phyloP scores from a whole-genome alignment of 92 coral and sea anemone genomes.

The Siderastrea siderea region DNA sequence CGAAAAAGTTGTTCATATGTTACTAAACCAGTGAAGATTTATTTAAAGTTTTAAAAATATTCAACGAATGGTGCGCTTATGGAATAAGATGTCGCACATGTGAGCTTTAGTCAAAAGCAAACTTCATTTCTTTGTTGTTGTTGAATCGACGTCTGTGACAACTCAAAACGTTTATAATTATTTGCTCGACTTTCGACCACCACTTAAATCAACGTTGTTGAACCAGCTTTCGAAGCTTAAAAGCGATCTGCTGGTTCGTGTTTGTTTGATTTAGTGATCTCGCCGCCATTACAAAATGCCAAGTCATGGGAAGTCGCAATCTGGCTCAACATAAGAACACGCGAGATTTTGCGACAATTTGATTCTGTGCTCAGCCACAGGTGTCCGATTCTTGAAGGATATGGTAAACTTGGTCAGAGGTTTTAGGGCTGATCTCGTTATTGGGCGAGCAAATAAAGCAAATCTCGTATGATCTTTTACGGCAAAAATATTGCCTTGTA shows the following conservation, averaged over 20 bases:
- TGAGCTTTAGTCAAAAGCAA: constrained; percentile 7
- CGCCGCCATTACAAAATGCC: neutral
- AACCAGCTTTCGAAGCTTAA: neutral
- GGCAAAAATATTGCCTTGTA: neutral
- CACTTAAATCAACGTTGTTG: neutral
- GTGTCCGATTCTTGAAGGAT: constrained; percentile 1
- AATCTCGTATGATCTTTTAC: neutral
- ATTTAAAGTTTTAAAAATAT: neutral
- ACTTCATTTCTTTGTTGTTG: constrained; percentile 33
- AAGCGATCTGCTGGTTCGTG: neutral
- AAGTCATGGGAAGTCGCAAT: constrained; percentile 24
- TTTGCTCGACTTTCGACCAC: neutral
- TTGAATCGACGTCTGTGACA: constrained; percentile 12
- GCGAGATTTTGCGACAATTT: neutral
- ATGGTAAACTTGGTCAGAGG: neutral
- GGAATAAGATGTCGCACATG: neutral
- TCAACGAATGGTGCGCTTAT: neutral
- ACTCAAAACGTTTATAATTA: neutral
- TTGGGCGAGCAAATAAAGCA: neutral
- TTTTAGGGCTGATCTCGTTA: neutral
- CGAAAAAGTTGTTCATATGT: neutral
- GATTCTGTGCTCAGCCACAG: constrained; percentile 3
- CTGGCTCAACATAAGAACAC: neutral
- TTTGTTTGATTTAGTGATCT: constrained; percentile 1
- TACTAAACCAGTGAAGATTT: neutral